Conservation (phyloP, 2,888 invertebrate genomes). For the Drosophila picticornis region DNA sequence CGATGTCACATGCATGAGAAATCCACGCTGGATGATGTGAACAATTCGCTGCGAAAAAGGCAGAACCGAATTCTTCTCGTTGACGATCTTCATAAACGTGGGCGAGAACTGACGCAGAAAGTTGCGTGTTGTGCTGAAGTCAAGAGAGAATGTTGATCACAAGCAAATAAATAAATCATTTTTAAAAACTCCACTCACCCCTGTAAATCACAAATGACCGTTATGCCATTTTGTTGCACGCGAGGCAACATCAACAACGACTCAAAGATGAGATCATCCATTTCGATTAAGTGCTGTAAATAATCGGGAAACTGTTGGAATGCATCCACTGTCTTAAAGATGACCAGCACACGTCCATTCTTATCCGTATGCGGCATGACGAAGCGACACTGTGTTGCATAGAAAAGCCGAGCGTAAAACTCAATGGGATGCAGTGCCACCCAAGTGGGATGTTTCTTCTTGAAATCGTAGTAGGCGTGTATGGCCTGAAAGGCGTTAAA, state of each 20-base stretch:
- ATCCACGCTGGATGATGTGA: slow-evolving; percentile 82
- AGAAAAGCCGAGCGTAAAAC: slow-evolving; percentile 76
- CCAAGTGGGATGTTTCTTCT: slow-evolving; percentile 79
- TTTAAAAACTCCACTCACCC: slow-evolving; percentile 66
- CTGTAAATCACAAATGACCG: slow-evolving; percentile 81
- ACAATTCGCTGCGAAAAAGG: slow-evolving; percentile 80
- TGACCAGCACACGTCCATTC: slow-evolving; percentile 77
- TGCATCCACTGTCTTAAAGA: slow-evolving; percentile 80
- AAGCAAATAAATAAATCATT: not conserved
- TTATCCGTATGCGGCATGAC: slow-evolving; percentile 82
- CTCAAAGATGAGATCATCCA: slow-evolving; percentile 83
- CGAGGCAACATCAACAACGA: slow-evolving; percentile 79
- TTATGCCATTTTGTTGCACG: slow-evolving; percentile 81
- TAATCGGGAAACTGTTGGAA: slow-evolving; percentile 82
- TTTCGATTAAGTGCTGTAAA: slow-evolving; percentile 80
- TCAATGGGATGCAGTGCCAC: slow-evolving; percentile 77
- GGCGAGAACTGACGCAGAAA: slow-evolving; percentile 79
- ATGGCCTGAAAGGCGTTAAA: slow-evolving; percentile 73
- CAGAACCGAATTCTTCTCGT: slow-evolving; percentile 80
- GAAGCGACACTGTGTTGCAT: slow-evolving; percentile 75
- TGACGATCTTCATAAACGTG: slow-evolving; percentile 74
- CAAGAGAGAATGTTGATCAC: not conserved
- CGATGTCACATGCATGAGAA: slow-evolving; percentile 79
- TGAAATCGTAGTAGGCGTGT: slow-evolving; percentile 81
- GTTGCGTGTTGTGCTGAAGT: slow-evolving; percentile 74